Evolutionary conservation across 1,140 invertebrate species (phyloP), one percentile per base, ranked within the genome.

Genomic region (Bemisia tabaci): DNA sequence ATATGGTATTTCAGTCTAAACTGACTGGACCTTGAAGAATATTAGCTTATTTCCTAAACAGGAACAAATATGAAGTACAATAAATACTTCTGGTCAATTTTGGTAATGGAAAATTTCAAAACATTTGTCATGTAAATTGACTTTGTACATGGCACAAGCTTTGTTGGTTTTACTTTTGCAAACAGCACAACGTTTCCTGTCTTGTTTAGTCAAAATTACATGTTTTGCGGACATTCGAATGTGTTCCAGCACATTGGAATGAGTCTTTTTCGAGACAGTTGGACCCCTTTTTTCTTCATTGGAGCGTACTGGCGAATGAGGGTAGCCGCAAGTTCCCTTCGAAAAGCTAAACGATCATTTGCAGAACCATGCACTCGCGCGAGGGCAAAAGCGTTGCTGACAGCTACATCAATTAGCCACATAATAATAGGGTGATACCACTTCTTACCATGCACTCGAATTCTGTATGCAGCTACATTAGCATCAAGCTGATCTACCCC

Each of bases 381-480:
- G 33, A 48, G 33, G 17, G 33, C 33, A 48, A 48, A 48, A 48
- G 33, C 33, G 17, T 48, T 48, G 33, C 17, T 48, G 33, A 48
- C 33, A 17, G 62, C 23, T 25, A 63, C 61, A 62, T 69, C 67
- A 62, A 71, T 64, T 33, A 70, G 22, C 65, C 64, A 67, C 25
- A 69, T 70, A 12, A 71, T 39, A 2, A 71, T 26, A 27, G 67
- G 63, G 63, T 68, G 71, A 60, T 68, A 71, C 68, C 71, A 73
- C 65, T 73, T 73, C 63, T 71, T 72, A 22, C 67, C 67, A 21
- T 63, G 66, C 39, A 73, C 71, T n/a, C 39, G 21, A 17, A 70
- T 68, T 48, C 70, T n/a, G 59, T 72, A 69, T n/a, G 63, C 65
- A 58, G 65, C 67, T 12, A 71, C 59, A 22, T 62, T 63, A 64